Base-by-base conservation (phyloP, 2,113 vertebrate species). In the Astur gentilis region DNA sequence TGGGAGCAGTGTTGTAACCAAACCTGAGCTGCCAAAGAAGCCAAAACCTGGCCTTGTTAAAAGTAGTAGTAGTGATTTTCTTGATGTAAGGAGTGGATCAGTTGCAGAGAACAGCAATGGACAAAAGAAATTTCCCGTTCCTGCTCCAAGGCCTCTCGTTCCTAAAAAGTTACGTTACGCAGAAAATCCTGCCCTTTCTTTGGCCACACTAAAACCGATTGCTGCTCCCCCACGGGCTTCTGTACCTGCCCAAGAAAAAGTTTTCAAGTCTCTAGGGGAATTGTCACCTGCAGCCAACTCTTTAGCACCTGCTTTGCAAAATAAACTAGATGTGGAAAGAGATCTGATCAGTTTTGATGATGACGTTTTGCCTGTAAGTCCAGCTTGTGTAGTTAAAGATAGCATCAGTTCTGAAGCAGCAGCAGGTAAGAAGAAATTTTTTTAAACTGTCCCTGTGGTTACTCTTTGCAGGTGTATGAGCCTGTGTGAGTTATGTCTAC, bases 301-400 rank as follows among this genome's bases (percentile, higher is more conserved):
- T 38, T 69, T 69, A 55, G 90, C 72, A 78, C 86, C 86, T 89
- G 72, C 50, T 91, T 71, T 61, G 14, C 98, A 97, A 61, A 97
- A 81, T 93, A 97, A 90, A 77, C 60, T 86, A n/a, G 88, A 67
- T 23, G 95, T 89, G 55, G 98, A 98, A 87, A 89, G 98, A 34
- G 98, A 98, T 96, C 97, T 99, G 47, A 99, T 99, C 95, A 98
- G 98, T 93, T 99, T 99, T 91, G 98, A 98, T 91, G 98, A 98
- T 80, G 98, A 98, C 3, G 17, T 98, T 94, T 95, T 98, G 77
- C 97, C 97, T 34, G 29, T 95, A 54, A 97, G 72, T 71, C 57
- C 95, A 71, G 32, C 54, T 72, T 93, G n/a, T 62, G 34, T 50
- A 47, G 90, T 86, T 88, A 97, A 97, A 97, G 97, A 97, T 49